A percentile compares a stretch with the other conserved stretches of the same genome.
These are phyloP conservation scores for Psammodynastes pulverulentus DNA, from an alignment of 2,113 vertebrate species.

Conservation along the genomic window DNA sequence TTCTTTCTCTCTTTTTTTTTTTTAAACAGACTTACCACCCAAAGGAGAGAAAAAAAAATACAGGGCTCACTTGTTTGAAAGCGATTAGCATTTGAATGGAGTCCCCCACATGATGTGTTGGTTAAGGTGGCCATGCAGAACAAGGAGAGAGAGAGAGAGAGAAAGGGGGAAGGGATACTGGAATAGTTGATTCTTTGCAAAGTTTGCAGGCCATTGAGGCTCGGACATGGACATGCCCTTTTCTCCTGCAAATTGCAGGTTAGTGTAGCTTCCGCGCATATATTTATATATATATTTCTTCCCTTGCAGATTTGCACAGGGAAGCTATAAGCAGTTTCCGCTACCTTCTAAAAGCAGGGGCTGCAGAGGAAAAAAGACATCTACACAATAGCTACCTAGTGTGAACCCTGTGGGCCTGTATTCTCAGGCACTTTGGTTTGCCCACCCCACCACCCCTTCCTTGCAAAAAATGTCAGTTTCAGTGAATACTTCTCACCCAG, in stretches of 20 bases:
- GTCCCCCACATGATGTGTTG: constrained; percentile 18
- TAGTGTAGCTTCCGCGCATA: neutral
- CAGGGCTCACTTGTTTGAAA: constrained; percentile 57
- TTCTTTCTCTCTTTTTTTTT: too few species aligned
- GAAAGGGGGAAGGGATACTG: neutral
- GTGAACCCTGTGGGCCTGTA: neutral
- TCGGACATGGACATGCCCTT: constrained; percentile 41
- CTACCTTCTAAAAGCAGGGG: constrained; percentile 34
- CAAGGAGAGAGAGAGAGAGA: constrained; percentile 28
- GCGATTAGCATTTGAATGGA: constrained; percentile 63
- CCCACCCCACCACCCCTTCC: neutral
- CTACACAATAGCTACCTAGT: neutral
- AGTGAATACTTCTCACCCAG: neutral
- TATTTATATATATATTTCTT: constrained; percentile 14
- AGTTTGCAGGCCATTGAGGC: constrained; percentile 29
- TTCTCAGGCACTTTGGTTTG: neutral
- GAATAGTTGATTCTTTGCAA: constrained; percentile 43
- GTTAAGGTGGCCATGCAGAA: constrained; percentile 50
- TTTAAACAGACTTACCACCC: constrained; percentile 48
- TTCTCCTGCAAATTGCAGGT: constrained; percentile 32
- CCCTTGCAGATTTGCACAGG: constrained; percentile 29
- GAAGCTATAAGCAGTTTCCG: constrained; percentile 12
- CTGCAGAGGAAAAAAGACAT: neutral
- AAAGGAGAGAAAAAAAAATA: constrained; percentile 51
- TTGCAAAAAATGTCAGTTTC: neutral